A percentile compares a stretch with the other conserved stretches of the same genome.
Evolutionary conservation across 2,797 vertebrate genomes (phyloP).

Genomic region (Acanthurus lineatus): DNA sequence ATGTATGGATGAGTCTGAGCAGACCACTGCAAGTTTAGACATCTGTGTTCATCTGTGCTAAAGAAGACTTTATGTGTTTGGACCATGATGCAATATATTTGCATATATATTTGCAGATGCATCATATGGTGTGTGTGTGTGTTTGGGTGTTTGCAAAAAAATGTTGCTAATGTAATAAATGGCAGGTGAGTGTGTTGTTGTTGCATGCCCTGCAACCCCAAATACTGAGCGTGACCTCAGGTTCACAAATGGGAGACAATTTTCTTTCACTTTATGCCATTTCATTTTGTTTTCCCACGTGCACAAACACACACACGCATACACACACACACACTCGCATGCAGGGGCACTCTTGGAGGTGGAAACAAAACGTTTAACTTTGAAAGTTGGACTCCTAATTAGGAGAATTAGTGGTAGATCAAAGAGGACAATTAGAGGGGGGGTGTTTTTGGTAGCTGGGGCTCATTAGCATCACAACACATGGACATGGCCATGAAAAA

Average conservation of each 20-base stretch:
- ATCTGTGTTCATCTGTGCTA: slow-evolving; percentile 64
- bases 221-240: not conserved
- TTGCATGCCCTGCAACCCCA: slow-evolving; percentile 4
- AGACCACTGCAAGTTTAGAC: slow-evolving; percentile 43
- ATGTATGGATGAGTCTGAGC: slow-evolving; percentile 50
- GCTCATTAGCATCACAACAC: slow-evolving; percentile 93
- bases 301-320: not conserved
- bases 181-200: slow-evolving; percentile 23
- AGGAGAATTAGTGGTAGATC: slow-evolving; percentile 91
- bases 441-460: slow-evolving; percentile 85
- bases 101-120: slow-evolving; percentile 39
- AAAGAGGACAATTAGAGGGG: slow-evolving; percentile 94
- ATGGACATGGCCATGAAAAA: slow-evolving; percentile 80
- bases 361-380: slow-evolving; percentile 82
- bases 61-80: slow-evolving; percentile 60
- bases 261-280: slow-evolving; percentile 34
- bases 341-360: slow-evolving; percentile 64
- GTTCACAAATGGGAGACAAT: slow-evolving; percentile 27
- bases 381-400: slow-evolving; percentile 85
- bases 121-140: slow-evolving; percentile 15
- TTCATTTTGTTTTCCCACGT: slow-evolving; percentile 34
- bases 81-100: slow-evolving; percentile 27
- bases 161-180: slow-evolving; percentile 27
- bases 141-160: slow-evolving; percentile 30
- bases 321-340: not conserved